Evolutionary conservation across 2,888 invertebrate genomes (phyloP), one percentile per base, ranked within the genome.

Genomic region (Dicyrtomina minuta): DNA sequence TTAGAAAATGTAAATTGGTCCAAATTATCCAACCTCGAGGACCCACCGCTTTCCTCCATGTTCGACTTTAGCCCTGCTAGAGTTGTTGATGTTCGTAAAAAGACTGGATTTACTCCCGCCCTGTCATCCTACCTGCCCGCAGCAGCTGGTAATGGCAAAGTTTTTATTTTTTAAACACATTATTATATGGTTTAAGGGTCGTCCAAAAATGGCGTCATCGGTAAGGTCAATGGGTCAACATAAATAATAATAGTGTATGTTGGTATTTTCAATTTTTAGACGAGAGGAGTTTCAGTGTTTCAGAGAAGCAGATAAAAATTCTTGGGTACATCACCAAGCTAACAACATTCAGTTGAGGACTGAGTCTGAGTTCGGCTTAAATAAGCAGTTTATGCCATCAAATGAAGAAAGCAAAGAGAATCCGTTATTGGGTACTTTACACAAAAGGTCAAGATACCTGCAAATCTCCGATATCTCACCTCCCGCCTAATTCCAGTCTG

Each of bases 101-200:
- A 15, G 20, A 68, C 68, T 13, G 68, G 68, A 33, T 44, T 68
- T 39, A 68, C 68, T 26, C 68, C 68, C 5, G 53, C 61, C 2
- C 10, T 68, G 1, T 55, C 68, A 13, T 55, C 61, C 1, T 68
- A 68, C 27, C 27, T 66, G 6, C 56, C 66, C 41, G 2, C 43
- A n/a, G n/a, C n/a, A n/a, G 12, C n/a, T n/a, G 44, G 60, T 60
- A 13, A n/a, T n/a, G n/a, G n/a, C n/a, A n/a, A n/a, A n/a, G n/a
- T n/a, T n/a, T n/a, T n/a, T n/a, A n/a, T n/a, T 17, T 49, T 8
- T 20, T 49, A 12, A 17, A 49, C 6, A n/a, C 22, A n/a, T 49
- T 20, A 3, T 5, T 10, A 20, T 10, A 49, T n/a, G 17, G 22
- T 10, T 49, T 49, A 20, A 46, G n/a, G 17, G 12, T 49, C 5